Percentiles rank a stretch among this genome's conserved stretches.
Conservation (phyloP, 2,797 vertebrate genomes). For the Periophthalmus magnuspinnatus region DNA sequence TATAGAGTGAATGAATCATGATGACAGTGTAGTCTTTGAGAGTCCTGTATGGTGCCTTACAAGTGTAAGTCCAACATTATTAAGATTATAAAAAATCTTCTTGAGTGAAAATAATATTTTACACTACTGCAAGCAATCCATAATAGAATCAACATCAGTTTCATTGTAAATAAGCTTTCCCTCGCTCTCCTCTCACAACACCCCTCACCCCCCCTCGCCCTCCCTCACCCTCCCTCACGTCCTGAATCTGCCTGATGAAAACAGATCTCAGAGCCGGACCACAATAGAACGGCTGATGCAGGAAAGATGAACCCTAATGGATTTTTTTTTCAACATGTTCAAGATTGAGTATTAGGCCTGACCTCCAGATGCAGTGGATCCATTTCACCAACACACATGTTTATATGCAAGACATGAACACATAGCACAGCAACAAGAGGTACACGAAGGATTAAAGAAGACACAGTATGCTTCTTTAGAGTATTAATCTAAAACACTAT, state of each 20-base stretch:
- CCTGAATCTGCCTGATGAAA: constrained; percentile 85
- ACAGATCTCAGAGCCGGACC: constrained; percentile 83
- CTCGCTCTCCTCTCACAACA: constrained; percentile 36
- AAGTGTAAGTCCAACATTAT: too few species aligned
- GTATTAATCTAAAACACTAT: too few species aligned
- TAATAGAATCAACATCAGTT: constrained; percentile 63
- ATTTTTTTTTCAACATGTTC: constrained; percentile 79
- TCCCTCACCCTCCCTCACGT: constrained; percentile 77
- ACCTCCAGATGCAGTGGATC: constrained; percentile 83
- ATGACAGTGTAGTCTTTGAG: too few species aligned
- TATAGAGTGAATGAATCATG: too few species aligned
- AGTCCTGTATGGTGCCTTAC: too few species aligned
- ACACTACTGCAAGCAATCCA: constrained; percentile 56
- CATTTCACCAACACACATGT: constrained; percentile 77
- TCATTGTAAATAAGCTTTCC: constrained; percentile 68
- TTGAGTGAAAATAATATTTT: neutral
- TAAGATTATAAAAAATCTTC: too few species aligned
- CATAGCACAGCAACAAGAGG: constrained; percentile 47
- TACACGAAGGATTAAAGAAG: neutral
- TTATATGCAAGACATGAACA: constrained; percentile 69
- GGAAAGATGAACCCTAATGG: constrained; percentile 86
- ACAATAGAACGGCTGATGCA: constrained; percentile 83
- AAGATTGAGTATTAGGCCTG: constrained; percentile 84
- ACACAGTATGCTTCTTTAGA: too few species aligned
- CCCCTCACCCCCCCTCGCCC: constrained; percentile 67